Evolutionary conservation across 1,140 invertebrate species (phyloP), one percentile per base, ranked within the genome.

Genomic region (Philopotamus ludificatus): DNA sequence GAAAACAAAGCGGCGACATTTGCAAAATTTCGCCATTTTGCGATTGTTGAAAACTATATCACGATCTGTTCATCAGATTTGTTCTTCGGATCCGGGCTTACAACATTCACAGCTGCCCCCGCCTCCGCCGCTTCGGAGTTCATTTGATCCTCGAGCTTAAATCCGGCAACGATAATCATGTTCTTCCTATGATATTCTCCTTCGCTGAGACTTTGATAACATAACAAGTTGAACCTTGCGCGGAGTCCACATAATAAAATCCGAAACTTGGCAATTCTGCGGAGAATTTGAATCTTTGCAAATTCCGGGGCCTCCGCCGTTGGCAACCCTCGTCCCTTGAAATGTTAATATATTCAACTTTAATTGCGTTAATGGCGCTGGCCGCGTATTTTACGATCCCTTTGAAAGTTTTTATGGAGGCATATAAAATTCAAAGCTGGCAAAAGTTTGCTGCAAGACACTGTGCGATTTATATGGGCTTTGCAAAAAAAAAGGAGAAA

Each of bases 281-380:
- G 44, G 44, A 47, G 15, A 7, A 15, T 47, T n/a, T n/a, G n/a
- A n/a, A 34, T 47, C 18, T 20, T 12, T 47, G 44, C 44, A n/a
- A 8, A 39, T 8, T 8, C 34, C 8, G n/a, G 8, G 8, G 8
- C n/a, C 34, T 39, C 34, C n/a, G 8, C n/a, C 34, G 8, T n/a
- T 39, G n/a, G 34, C 34, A 8, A 8, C 34, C n/a, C 44, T 47
- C 4, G 4, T 4, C 3, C 4, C 18, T 4, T 9, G 10, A 47
- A 47, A 47, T 9, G 18, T 47, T 47, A 47, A 47, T 47, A 47
- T 47, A 47, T 47, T 47, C 44, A 20, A 7, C 18, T 47, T 47
- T 47, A 47, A 47, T 47, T 47, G 44, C 44, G 44, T 47, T 47
- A 47, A 47, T 20, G 10, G 44, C 18, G 18, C 44, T 20, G 44